Evolutionary conservation across 2,113 vertebrate genomes (phyloP), one percentile per base, ranked within the genome.

Genomic region (Seriola dumerili): DNA sequence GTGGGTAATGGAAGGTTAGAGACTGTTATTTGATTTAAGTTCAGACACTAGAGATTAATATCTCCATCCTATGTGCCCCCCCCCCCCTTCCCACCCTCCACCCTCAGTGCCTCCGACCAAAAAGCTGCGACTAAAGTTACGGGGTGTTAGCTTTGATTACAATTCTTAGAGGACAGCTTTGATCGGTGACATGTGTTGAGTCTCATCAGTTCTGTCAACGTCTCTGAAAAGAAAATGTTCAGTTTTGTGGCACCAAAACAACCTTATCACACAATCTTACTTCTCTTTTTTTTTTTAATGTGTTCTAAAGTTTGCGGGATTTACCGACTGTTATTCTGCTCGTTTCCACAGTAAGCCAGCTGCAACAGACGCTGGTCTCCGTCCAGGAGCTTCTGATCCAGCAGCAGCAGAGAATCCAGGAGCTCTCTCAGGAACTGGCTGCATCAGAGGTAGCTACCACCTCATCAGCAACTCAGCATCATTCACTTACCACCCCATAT

Each of bases 371-470:
- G 4, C 92, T 99, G 91, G 94, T 95, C 59, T 95, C 97, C 0
- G 95, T 99, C 72, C 98, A 99, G 90, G 98, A 99, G 66, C 95
- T 99, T 78, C 95, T 99, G 74, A 85, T 96, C 46, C 97, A 99
- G 85, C 98, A 99, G 83, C 98, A 99, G 84, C 97, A 97, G 95
- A 97, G 95, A 85, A 97, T 99, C 82, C 97, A 99, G 88, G 97
- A 99, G 76, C 96, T 99, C 25, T 95, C 96, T n/a, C 97, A 97
- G 42, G 97, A 99, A 40, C 94, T 98, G 90, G 92, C 95, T 54
- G 69, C 97, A 44, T 95, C 97, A 48, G 96, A 98, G 97, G 98
- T 99, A 96, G 77, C 66, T 21, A 44, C 23, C 52, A 57, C 19
- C 7, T 70, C 0, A 67, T 61, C 65, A 32, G 38, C 55, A 46